Evolutionary conservation across 2,797 vertebrate species (phyloP).

Genomic region (Pelochelys cantorii): DNA sequence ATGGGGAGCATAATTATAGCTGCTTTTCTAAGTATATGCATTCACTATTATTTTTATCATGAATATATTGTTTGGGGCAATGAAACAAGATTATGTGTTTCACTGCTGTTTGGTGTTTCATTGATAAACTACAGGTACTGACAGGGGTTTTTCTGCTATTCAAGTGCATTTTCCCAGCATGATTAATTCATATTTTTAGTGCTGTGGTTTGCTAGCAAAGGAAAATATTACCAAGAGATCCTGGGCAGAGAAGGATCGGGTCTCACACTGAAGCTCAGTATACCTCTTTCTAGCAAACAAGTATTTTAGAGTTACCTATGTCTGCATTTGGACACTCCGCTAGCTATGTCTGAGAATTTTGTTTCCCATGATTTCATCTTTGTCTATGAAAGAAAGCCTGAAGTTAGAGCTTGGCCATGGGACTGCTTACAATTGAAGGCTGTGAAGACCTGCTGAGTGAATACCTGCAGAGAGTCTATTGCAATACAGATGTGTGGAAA

Average conservation of each 20-base stretch:
- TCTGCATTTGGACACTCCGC: background rate
- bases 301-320: background rate
- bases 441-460: background rate
- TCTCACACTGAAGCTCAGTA: background rate
- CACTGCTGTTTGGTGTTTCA: background rate
- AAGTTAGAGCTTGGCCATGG: background rate
- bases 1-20: accelerated
- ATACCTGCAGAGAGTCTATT: accelerated
- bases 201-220: background rate
- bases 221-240: background rate
- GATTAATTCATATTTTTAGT: background rate
- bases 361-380: background rate
- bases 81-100: background rate
- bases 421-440: background rate
- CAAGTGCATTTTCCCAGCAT: background rate
- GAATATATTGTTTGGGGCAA: background rate
- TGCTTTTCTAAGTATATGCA: background rate
- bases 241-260: background rate
- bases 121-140: background rate
- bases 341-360: background rate
- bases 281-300: background rate
- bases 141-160: background rate
- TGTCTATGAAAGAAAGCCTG: background rate
- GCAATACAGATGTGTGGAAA: background rate
- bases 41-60: background rate